These are phyloP conservation scores for Tringa solitaria DNA, from an alignment of 2,113 vertebrate species.

Conservation along the genomic window DNA sequence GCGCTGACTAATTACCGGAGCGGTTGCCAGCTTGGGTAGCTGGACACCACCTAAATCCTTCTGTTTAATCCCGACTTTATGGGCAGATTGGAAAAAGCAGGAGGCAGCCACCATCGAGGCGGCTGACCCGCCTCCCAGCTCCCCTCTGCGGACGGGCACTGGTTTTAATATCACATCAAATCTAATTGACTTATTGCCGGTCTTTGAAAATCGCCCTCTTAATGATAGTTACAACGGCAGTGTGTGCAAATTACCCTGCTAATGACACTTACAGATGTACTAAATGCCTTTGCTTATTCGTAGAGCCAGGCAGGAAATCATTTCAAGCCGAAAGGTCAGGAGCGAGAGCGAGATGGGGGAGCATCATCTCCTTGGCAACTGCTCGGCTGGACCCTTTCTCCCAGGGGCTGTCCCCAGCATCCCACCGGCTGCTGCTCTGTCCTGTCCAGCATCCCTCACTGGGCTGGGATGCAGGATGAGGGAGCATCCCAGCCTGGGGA, in stretches of 20 bases:
- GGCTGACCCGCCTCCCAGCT: not conserved
- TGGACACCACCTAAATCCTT: not conserved
- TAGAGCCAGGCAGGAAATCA: not conserved
- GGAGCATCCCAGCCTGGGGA: not conserved
- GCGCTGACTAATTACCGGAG: not conserved
- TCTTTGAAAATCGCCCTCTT: not conserved
- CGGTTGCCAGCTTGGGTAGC: not conserved
- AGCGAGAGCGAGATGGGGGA: not conserved
- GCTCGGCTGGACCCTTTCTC: not conserved
- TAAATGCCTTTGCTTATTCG: not conserved
- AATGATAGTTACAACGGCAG: not conserved
- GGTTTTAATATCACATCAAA: not conserved
- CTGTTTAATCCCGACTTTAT: not conserved
- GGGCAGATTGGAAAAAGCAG: not conserved
- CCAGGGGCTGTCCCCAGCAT: not conserved
- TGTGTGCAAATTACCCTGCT: not conserved
- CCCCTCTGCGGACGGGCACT: not conserved
- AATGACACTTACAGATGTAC: not conserved
- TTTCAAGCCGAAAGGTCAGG: not conserved
- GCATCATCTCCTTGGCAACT: not conserved
- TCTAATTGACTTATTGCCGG: not conserved
- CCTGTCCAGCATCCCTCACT: not conserved
- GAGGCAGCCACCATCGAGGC: not conserved
- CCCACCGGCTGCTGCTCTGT: not conserved
- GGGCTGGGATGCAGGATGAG: fast-evolving